Evolutionary conservation across 2,888 invertebrate species (phyloP), one percentile per base, ranked within the genome.

Genomic region (Caenorhabditis sp.): DNA sequence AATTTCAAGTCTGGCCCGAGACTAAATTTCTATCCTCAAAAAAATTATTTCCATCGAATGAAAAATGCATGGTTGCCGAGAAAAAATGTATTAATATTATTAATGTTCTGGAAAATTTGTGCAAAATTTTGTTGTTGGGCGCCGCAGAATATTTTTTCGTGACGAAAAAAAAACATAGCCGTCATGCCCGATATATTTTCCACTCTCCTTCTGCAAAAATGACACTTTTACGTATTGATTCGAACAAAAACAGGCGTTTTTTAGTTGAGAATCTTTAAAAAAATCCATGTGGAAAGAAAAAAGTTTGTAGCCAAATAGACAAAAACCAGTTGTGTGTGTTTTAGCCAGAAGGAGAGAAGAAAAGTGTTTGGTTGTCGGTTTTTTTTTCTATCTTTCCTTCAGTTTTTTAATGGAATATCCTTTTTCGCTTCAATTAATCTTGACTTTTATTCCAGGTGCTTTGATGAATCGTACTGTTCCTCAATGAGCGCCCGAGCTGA

Each of bases 391-490:
- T 21, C 50, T 26, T 26, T 14, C 17, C 24, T 55, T 55, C 26
- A 6, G 24, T 31, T 17, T 8, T 53, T 21, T 21, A 21, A 4
- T 55, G n/a, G n/a, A n/a, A n/a, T n/a, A n/a, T n/a, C 4, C 27
- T 24, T 26, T 2, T 17, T 1, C 55, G 26, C 24, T 1, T 17
- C 12, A 17, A 26, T 37, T 21, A 6, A 37, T 31, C 37, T 31
- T 60, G 58, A 19, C 17, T 10, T n/a, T 53, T 53, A 3, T 53
- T 53, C 3, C 72, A 78, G 78, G 67, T 78, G 72, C 51, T 66
- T 66, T 55, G 70, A 73, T 69, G 75, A 77, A 61, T 63, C 68
- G n/a, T 49, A 69, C 10, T 69, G 67, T 63, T 74, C 74, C 27
- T 65, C 62, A 50, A 37, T 65, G 37, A 74, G 53, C 54, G 26